These are phyloP conservation scores for Amyelois transitella DNA, from an alignment of 1,140 invertebrate species.

Conservation along the genomic window DNA sequence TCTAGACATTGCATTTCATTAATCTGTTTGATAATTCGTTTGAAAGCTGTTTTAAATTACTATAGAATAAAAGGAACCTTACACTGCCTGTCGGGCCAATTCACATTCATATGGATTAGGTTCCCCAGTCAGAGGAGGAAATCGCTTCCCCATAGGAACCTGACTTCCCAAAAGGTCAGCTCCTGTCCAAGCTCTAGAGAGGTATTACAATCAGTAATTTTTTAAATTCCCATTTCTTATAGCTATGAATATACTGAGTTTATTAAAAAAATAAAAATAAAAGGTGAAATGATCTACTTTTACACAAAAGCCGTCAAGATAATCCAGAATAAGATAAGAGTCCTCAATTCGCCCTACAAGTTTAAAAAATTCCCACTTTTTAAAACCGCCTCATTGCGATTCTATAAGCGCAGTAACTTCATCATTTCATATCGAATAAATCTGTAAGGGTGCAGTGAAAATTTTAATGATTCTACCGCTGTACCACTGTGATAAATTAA, in stretches of 20 bases:
- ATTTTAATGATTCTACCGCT: constrained; percentile 61
- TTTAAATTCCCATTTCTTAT: no score
- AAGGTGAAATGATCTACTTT: no score
- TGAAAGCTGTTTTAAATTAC: neutral
- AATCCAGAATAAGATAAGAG: neutral
- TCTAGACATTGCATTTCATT: neutral
- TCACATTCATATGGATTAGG: no score
- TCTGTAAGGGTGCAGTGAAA: constrained; percentile 38
- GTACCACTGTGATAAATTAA: constrained; percentile 46
- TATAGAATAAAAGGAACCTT: neutral
- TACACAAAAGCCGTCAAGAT: no score
- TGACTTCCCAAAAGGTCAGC: no score
- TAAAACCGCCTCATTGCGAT: constrained; percentile 11
- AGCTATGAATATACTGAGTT: no score
- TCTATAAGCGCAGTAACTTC: constrained; percentile 35
- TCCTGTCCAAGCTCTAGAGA: no score
- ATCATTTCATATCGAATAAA: constrained; percentile 53
- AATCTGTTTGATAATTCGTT: neutral
- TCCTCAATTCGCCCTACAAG: neutral
- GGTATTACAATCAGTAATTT: no score
- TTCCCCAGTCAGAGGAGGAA: no score
- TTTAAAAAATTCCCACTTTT: neutral
- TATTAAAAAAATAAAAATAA: no score
- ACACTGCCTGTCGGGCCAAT: no score
- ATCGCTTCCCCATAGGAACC: no score